Percentiles rank a stretch among this genome's conserved stretches.
phyloP scores from a whole-genome alignment of 2,797 vertebrate species.

The Octomys mimax region DNA sequence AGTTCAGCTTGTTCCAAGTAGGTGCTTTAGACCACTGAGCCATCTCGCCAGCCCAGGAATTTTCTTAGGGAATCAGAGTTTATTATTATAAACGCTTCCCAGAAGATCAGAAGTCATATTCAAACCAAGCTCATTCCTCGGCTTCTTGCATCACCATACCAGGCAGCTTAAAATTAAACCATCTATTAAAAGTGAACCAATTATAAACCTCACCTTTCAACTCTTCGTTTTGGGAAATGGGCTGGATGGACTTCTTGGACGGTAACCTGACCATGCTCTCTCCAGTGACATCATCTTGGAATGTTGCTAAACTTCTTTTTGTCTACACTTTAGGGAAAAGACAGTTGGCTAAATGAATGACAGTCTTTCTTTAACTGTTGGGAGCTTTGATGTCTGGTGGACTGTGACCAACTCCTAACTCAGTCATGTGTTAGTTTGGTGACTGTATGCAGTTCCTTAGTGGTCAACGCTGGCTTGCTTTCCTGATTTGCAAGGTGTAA shows the following conservation, averaged over 20 bases:
- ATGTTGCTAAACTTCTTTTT: slow-evolving; percentile 73
- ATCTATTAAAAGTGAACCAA: slow-evolving; percentile 77
- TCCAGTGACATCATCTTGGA: slow-evolving; percentile 73
- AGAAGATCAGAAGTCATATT: slow-evolving; percentile 79
- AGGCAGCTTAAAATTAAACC: slow-evolving; percentile 79
- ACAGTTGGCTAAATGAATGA: slow-evolving; percentile 61
- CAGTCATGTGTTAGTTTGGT: slow-evolving; percentile 27
- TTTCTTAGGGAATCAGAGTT: slow-evolving; percentile 67
- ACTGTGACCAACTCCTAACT: not conserved
- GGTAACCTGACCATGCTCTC: slow-evolving; percentile 68
- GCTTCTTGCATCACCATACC: slow-evolving; percentile 73
- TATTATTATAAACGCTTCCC: slow-evolving; percentile 73
- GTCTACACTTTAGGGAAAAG: slow-evolving; percentile 51
- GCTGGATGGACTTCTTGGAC: slow-evolving; percentile 61
- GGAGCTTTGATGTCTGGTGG: slow-evolving; percentile 27
- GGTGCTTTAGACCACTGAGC: too few relatives aligned
- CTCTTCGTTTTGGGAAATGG: slow-evolving; percentile 81
- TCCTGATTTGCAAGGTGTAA: slow-evolving; percentile 21
- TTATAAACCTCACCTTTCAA: slow-evolving; percentile 81
- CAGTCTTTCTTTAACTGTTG: slow-evolving; percentile 30
- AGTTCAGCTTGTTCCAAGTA: too few relatives aligned
- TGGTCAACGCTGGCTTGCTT: slow-evolving; percentile 41
- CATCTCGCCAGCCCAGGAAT: too few relatives aligned
- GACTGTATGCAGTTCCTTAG: not conserved
- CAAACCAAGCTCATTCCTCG: slow-evolving; percentile 64